These are phyloP conservation scores for Muschampia plurimacula DNA, from an alignment of 2,888 invertebrate species.

Conservation along the genomic window DNA sequence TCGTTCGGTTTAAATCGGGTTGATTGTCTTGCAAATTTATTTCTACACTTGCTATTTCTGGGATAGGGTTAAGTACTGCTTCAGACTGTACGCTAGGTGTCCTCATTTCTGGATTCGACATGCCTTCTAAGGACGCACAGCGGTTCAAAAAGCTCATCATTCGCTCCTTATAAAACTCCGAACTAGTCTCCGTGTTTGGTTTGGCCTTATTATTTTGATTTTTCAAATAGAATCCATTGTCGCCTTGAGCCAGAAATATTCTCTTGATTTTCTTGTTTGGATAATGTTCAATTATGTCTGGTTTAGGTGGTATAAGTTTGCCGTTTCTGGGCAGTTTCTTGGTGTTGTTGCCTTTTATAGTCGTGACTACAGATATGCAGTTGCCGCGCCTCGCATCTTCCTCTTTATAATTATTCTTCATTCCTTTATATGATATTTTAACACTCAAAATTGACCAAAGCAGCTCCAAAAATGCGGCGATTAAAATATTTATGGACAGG, in stretches of 20 bases:
- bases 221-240: constrained; percentile 75
- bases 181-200: constrained; percentile 74
- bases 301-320: constrained; percentile 74
- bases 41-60: constrained; percentile 59
- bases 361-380: constrained; percentile 82
- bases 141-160: constrained; percentile 78
- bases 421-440: constrained; percentile 86
- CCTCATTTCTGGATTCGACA: constrained; percentile 65
- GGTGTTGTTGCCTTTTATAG: constrained; percentile 83
- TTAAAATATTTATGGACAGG: constrained; percentile 85
- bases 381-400: constrained; percentile 79
- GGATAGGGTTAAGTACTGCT: constrained; percentile 64
- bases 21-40: constrained; percentile 47
- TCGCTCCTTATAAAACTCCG: constrained; percentile 77
- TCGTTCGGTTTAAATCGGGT: constrained; percentile 52
- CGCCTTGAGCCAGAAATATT: constrained; percentile 77
- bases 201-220: constrained; percentile 78
- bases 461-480: constrained; percentile 84
- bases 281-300: constrained; percentile 84
- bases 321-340: constrained; percentile 70
- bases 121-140: constrained; percentile 69
- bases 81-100: constrained; percentile 71
- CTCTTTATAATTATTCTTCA: constrained; percentile 86
- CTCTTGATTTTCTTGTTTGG: constrained; percentile 83
- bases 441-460: constrained; percentile 87